Base-by-base conservation (phyloP, 2,113 vertebrate genomes). In the Amphiprion percula region DNA sequence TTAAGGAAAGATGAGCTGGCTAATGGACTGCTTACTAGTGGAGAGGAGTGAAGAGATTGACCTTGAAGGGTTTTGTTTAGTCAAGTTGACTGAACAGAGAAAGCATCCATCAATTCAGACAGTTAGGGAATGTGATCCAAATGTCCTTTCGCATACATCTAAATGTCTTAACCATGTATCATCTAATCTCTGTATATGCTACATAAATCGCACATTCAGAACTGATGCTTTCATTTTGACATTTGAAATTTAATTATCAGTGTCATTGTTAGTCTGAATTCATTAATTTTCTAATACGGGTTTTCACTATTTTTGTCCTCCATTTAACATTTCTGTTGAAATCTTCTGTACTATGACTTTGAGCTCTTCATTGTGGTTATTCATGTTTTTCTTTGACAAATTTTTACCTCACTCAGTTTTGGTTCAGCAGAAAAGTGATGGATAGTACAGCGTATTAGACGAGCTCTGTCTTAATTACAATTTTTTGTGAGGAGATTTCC, bases 1-100 rank as follows among this genome's bases (percentile, higher is more conserved):
- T 87, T 64, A 77, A 55, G 66, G 89, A 90, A 90, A 89, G 82
- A 84, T 79, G 87, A 92, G 88, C 86, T 76, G 54, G 54, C 62
- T 91, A 86, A 89, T 90, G 87, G 88, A 78, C 77, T 69, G 15
- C 85, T 86, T 60, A 79, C 74, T 44, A 39, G 70, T 67, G 75
- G 37, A 80, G 61, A 67, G 26, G 44, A 80, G 28, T 46, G 65
- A 82, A 72, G 68, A 79, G 72, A 60, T 68, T 83, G 86, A 90
- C 87, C 89, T 87, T 87, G 81, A 77, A 55, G 39, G 28, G n/a
- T 71, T 83, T 81, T 67, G 46, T 70, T 72, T 73, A 61, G 71
- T 67, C 52, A 62, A 77, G 80, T 83, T 79, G 53, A 56, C 52
- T 65, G 53, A 70, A 37, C 23, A 14, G 60, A 46, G 49, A 73